Evolutionary conservation across 2,113 vertebrate species (phyloP).

Genomic region (Anguilla rostrata): DNA sequence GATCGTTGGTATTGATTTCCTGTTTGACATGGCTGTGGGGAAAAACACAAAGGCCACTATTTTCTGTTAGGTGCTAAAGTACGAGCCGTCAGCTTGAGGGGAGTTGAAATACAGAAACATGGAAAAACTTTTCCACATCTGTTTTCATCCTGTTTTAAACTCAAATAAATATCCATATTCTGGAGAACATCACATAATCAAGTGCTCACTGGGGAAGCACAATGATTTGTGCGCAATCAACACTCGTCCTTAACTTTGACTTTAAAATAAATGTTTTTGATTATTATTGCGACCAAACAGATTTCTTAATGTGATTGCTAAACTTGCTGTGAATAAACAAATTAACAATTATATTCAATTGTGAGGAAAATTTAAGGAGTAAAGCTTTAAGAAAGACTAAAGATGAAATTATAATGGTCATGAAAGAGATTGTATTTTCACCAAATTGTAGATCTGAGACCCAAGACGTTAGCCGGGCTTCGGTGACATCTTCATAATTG

Average conservation of each 20-base stretch:
- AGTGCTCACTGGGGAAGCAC: not conserved
- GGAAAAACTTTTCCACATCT: not conserved
- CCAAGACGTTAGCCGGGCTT: not conserved
- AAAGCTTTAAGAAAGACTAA: not conserved
- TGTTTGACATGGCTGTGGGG: not conserved
- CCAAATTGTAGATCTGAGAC: not conserved
- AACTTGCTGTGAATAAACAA: too few relatives aligned
- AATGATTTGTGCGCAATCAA: too few relatives aligned
- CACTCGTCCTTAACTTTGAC: too few relatives aligned
- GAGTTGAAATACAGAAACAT: not conserved
- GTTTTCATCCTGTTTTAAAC: not conserved
- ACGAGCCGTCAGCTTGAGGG: not conserved
- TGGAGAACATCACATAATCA: not conserved
- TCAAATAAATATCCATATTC: not conserved
- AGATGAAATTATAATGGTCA: not conserved
- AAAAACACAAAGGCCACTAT: not conserved
- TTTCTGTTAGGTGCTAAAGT: not conserved
- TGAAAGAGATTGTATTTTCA: not conserved
- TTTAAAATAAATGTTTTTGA: too few relatives aligned
- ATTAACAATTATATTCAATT: too few relatives aligned
- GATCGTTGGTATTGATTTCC: not conserved
- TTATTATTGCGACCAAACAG: too few relatives aligned
- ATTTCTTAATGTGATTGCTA: too few relatives aligned
- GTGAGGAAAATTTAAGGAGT: too few relatives aligned
- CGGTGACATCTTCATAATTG: not conserved